These are phyloP conservation scores for Neuroscelio doddi DNA, from an alignment of 2,888 invertebrate genomes.

Conservation along the genomic window DNA sequence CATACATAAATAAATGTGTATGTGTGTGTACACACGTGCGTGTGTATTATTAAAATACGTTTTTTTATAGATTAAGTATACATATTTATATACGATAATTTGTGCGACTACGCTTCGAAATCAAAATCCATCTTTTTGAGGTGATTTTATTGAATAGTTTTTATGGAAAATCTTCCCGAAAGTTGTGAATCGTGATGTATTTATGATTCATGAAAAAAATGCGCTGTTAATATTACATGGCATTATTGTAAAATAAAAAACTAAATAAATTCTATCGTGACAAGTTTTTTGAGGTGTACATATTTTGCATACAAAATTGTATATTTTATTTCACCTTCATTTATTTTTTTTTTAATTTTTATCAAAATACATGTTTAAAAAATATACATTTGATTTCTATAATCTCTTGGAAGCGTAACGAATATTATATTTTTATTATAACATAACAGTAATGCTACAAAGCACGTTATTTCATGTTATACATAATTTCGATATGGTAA, in stretches of 20 bases:
- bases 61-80: conserved; percentile 16
- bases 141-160: conserved; percentile 24
- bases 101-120: conserved; percentile 16
- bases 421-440: too few species aligned
- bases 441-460: too few species aligned
- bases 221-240: conserved; percentile 16
- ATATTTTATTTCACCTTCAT: too few species aligned
- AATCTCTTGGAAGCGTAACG: too few species aligned
- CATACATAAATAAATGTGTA: background rate
- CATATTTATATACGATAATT: conserved; percentile 26
- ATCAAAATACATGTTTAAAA: too few species aligned
- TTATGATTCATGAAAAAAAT: conserved; percentile 31
- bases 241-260: conserved; percentile 33
- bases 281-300: too few species aligned
- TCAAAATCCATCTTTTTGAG: conserved; percentile 24
- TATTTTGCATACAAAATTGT: too few species aligned
- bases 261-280: conserved; percentile 33
- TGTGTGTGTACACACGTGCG: background rate
- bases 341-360: too few species aligned
- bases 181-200: conserved; percentile 31
- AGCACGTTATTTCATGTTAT: too few species aligned
- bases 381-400: too few species aligned
- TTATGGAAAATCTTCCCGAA: conserved; percentile 20
- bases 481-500: too few species aligned
- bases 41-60: background rate